Conservation (phyloP, 2,797 vertebrate species). For the Smutsia temminckii region DNA sequence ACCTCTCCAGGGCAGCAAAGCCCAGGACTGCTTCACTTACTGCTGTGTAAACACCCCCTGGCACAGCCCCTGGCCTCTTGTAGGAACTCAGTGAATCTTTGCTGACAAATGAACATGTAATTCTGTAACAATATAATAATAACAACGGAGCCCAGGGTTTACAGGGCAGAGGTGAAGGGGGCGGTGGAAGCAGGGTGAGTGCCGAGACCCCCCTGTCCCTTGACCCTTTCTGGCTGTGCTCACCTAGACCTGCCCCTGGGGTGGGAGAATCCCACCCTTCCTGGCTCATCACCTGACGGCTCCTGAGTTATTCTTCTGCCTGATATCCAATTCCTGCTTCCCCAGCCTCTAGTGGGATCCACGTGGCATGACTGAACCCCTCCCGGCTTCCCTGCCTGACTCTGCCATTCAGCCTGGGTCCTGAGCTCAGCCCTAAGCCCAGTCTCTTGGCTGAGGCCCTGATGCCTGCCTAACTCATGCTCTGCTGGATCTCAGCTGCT, state of each 20-base stretch:
- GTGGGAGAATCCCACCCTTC: no score
- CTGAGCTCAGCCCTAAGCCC: background rate
- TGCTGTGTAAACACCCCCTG: background rate
- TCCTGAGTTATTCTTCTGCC: background rate
- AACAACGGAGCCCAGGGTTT: background rate
- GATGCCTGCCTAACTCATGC: no score
- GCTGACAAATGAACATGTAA: background rate
- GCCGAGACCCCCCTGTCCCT: background rate
- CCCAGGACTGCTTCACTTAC: no score
- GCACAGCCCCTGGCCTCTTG: background rate
- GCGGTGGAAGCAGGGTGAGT: background rate
- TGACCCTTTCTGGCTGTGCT: background rate
- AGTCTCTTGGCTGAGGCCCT: background rate
- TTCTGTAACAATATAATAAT: background rate
- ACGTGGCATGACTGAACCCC: background rate
- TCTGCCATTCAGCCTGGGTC: background rate
- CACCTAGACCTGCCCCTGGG: background rate
- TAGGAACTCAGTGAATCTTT: background rate
- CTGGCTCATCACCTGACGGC: no score
- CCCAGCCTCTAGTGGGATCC: no score
- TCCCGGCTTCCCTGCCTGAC: no score
- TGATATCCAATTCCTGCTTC: rapidly evolving
- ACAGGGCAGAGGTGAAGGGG: background rate
- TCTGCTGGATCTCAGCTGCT: background rate
- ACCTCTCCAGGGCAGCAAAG: background rate